Conservation (phyloP, 2,888 invertebrate genomes). For the Schrankia costaestrigalis region DNA sequence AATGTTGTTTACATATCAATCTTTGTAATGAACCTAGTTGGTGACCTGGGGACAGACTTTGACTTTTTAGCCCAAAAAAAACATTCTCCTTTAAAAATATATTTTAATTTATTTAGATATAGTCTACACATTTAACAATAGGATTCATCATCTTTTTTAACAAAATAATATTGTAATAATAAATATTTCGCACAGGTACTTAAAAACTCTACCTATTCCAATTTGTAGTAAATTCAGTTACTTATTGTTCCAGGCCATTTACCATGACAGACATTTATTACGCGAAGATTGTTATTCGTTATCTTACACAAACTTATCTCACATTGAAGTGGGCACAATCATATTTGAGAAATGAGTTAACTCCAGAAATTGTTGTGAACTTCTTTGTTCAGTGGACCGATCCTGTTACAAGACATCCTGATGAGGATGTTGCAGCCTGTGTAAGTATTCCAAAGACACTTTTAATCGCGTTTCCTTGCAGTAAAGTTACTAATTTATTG, state of each 20-base stretch:
- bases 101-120: neutral
- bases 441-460: constrained; percentile 31
- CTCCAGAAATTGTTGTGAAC: constrained; percentile 50
- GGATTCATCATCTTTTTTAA: no score
- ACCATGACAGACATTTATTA: constrained; percentile 59
- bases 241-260: constrained; percentile 38
- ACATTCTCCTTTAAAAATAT: neutral
- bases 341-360: constrained; percentile 30
- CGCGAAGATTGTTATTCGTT: constrained; percentile 46
- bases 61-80: no score
- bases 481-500: no score
- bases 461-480: no score
- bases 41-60: no score
- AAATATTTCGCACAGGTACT: no score
- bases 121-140: no score
- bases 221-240: neutral
- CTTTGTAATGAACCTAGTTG: no score
- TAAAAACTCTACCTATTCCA: no score
- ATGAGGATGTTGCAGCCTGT: constrained; percentile 39
- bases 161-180: no score
- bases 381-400: constrained; percentile 64
- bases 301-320: constrained; percentile 50
- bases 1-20: no score
- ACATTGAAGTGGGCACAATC: constrained; percentile 51
- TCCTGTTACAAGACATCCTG: constrained; percentile 40